A percentile compares a stretch with the other conserved stretches of the same genome.
phyloP scores from a whole-genome alignment of 1,140 invertebrate genomes.

The Scaptomyza graminum region DNA sequence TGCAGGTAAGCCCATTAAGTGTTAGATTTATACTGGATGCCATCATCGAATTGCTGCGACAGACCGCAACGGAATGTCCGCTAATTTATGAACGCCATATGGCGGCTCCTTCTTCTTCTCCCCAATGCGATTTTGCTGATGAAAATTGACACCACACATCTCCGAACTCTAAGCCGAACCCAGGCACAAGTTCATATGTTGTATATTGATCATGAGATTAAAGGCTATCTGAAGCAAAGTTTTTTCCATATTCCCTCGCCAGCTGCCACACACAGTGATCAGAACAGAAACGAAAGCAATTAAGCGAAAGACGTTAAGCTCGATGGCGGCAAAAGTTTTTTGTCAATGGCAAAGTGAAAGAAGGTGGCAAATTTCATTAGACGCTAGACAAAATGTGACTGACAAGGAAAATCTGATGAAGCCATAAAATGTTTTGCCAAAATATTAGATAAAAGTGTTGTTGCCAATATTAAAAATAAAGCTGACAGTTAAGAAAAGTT shows the following conservation, averaged over 20 bases:
- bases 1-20: constrained; percentile 72
- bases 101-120: neutral
- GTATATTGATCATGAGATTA: constrained; percentile 31
- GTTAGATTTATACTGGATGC: constrained; percentile 72
- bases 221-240: constrained; percentile 65
- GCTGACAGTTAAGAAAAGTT: constrained; percentile 1
- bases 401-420: constrained; percentile 58
- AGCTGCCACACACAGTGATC: constrained; percentile 42
- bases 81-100: constrained; percentile 53
- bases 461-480: constrained; percentile 58
- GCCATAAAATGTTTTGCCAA: constrained; percentile 70
- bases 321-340: constrained; percentile 38
- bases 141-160: neutral
- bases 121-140: neutral
- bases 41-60: constrained; percentile 4
- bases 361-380: constrained; percentile 76
- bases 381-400: constrained; percentile 40
- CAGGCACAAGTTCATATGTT: constrained; percentile 35
- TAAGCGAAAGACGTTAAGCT: constrained; percentile 40
- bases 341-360: constrained; percentile 24
- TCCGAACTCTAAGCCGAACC: neutral
- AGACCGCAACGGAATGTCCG: constrained; percentile 20
- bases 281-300: constrained; percentile 54
- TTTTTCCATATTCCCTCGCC: constrained; percentile 25
- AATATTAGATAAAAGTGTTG: constrained; percentile 66